Base-by-base conservation (phyloP, 2,797 vertebrate genomes). In the Platyrinchus mystaceus region DNA sequence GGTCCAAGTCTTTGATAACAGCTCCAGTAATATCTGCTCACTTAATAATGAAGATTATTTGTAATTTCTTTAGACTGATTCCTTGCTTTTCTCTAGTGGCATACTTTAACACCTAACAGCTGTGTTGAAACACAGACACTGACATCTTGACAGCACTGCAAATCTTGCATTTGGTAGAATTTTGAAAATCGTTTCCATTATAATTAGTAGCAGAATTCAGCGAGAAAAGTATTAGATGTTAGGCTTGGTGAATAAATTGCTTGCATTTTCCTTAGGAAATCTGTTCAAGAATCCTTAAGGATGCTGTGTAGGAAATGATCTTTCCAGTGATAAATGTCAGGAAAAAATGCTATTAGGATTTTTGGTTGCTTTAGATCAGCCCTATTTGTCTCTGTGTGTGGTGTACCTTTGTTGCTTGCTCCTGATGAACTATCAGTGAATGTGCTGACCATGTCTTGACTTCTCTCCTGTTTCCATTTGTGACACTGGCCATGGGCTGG, bases 21-120 rank as follows among this genome's bases (percentile, higher is more conserved):
- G 28, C 52, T 88, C 26, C 4, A 3, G 23, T 85, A 76, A 43
- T 37, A 63, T 8, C 50, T 46, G 24, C 8, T 39, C 73, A 55
- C 36, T 85, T 89, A 91, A 88, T 63, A 91, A 86, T 67, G 46
- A 91, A 58, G 43, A 78, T 74, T 39, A 87, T 87, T 88, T 91
- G 26, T 66, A 28, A 41, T 93, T 78, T 87, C 30, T 73, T 67
- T 47, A 77, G 56, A 32, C 19, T 10, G 41, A 52, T 60, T 70
- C 74, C 36, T 81, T 74, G 24, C 56, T 76, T 70, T 90, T 70
- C 59, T 74, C 22, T 32, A 91, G n/a, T 63, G 24, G 55, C 69
- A 3, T 36, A 24, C 27, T 81, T 69, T 85, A 78, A 77, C 30
- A 37, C 10, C 76, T 93, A 73, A 44, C 14, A 59, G 37, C 39